Evolutionary conservation across 2,797 vertebrate genomes (phyloP), one percentile per base, ranked within the genome.

Genomic region (Hapalemur alaotrensis): DNA sequence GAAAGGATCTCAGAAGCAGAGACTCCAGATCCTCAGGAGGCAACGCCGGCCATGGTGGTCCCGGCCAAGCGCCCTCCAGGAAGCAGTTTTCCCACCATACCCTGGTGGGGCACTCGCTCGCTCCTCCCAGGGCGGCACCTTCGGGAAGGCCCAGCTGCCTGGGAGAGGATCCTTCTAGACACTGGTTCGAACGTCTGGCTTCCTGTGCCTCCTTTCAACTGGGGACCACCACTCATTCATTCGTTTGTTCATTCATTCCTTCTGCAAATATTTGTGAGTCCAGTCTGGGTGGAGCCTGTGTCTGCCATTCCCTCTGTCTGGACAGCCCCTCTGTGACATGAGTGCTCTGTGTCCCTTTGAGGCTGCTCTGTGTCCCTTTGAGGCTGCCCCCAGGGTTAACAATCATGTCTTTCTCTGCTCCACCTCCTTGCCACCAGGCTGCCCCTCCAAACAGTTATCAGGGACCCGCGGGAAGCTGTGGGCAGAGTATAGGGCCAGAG

Each of bases 1-100:
- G 78, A 80, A 91, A 75, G 78, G 81, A 18, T 81, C 67, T 80
- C 8, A 52, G 73, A 79, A 57, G 17, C 46, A 89, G 93, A 87
- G 76, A 57, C 28, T 10, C 1, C 41, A 43, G 35, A 12, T 41
- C 73, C 32, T 52, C 67, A 41, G 61, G 67, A 88, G 59, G 25
- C 23, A 81, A 38, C 18, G 17, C n/a, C 20, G 72, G 50, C 32
- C 48, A 22, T 10, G 0, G 54, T 12, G 17, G 15, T 30, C 54
- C 80, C 20, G 78, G n/a, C 48, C 7, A 2, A 3, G 28, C 1
- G 17, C n/a, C 54, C 59, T 25, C 41, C 7, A 28, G 70, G 41
- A n/a, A 61, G 28, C 7, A 32, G 50, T 7, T 32, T 38, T 72
- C 2, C 50, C 18, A 28, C 13, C 35, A 3, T 46, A 12, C 35